Conservation (phyloP, 2,797 vertebrate species). For the Acrossocheilus fasciatus region DNA sequence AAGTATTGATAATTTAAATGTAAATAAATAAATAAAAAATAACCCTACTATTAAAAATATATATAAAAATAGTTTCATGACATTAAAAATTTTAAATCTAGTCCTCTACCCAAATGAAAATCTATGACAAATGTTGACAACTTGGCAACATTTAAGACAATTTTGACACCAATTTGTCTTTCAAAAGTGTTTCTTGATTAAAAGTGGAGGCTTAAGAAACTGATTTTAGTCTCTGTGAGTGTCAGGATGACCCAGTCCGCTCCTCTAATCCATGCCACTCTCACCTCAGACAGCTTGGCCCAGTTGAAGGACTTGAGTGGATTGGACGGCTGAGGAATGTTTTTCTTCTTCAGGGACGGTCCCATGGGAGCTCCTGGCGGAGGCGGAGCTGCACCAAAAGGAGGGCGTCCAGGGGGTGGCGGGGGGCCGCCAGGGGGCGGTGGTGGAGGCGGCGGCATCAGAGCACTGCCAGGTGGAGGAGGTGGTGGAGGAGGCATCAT, state of each 20-base stretch:
- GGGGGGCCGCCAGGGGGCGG: constrained; percentile 88
- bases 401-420: constrained; percentile 85
- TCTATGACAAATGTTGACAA: not conserved
- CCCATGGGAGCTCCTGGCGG: constrained; percentile 90
- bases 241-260: not conserved
- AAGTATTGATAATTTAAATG: not conserved
- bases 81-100: too few relatives aligned
- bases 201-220: constrained; percentile 19
- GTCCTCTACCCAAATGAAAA: not conserved
- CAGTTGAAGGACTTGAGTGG: constrained; percentile 99
- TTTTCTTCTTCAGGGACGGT: constrained; percentile 88
- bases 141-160: not conserved
- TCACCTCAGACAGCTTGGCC: constrained; percentile 95
- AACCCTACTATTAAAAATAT: not conserved
- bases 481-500: constrained; percentile 79
- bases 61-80: not conserved
- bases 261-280: constrained; percentile 32
- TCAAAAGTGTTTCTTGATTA: constrained; percentile 21
- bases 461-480: constrained; percentile 70
- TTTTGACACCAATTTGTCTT: not conserved
- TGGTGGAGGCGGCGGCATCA: constrained; percentile 74
- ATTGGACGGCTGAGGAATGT: constrained; percentile 92
- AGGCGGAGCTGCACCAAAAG: constrained; percentile 83
- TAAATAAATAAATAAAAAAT: not conserved
- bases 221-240: not conserved